Evolutionary conservation across 2,797 vertebrate species (phyloP), one percentile per base, ranked within the genome.

Genomic region (Chanos chanos): DNA sequence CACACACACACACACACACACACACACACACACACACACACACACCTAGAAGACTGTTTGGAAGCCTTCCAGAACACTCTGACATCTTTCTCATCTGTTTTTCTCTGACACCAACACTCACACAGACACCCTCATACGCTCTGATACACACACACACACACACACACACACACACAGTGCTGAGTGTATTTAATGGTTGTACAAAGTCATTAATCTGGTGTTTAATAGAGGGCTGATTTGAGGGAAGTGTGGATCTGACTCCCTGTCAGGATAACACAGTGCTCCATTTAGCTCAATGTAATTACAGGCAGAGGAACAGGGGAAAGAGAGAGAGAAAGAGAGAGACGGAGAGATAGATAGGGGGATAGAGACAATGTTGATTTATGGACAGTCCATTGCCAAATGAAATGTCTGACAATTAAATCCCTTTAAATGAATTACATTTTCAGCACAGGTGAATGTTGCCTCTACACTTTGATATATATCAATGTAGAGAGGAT

Each of bases 11-110:
- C 21, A 37, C 50, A 37, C 33, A 37, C 33, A 13, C 33, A 25
- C 19, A 27, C 51, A 50, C 48, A 12, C 27, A 30, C 48, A 51
- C 40, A 57, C 18, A 15, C 25, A 18, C 50, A 25, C 50, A 34
- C 12, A 51, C 28, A 51, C 24, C 24, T 5, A 54, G 22, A 22
- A 40, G n/a, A n/a, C n/a, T n/a, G n/a, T n/a, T n/a, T n/a, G n/a
- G n/a, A n/a, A n/a, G n/a, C n/a, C n/a, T n/a, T n/a, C n/a, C n/a
- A n/a, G n/a, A n/a, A n/a, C n/a, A n/a, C n/a, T n/a, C n/a, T n/a
- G n/a, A n/a, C n/a, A n/a, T n/a, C n/a, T n/a, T n/a, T n/a, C n/a
- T n/a, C n/a, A n/a, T n/a, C n/a, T n/a, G n/a, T n/a, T n/a, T n/a
- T n/a, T n/a, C n/a, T n/a, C n/a, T n/a, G n/a, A 28, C 24, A 21